Evolutionary conservation across 2,888 invertebrate species (phyloP).

Genomic region (Nyleta sp.): DNA sequence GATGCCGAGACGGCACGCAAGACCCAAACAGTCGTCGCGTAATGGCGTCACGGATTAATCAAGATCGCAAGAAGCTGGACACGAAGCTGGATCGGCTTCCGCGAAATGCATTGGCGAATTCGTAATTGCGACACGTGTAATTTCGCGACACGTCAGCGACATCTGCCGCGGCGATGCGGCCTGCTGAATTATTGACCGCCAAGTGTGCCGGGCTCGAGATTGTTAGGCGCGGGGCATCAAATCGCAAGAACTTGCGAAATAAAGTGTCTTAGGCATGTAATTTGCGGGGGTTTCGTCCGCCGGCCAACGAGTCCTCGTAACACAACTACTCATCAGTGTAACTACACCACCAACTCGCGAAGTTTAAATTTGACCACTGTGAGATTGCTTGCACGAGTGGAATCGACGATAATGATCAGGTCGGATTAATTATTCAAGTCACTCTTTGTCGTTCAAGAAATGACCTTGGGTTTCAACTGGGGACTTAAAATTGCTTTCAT

Average conservation of each 20-base stretch:
- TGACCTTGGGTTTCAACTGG: no score
- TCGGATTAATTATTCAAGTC: conserved; percentile 18
- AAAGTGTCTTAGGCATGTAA: conserved; percentile 18
- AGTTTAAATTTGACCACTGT: conserved; percentile 29
- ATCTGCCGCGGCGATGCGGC: not conserved
- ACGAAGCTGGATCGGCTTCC: not conserved
- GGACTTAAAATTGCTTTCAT: conserved; percentile 54
- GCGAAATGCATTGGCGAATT: not conserved
- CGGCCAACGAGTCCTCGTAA: no score
- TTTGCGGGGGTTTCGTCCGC: conserved; percentile 14
- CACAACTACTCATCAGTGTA: conserved; percentile 22
- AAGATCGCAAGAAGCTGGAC: conserved; percentile 42
- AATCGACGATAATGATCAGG: conserved; percentile 18
- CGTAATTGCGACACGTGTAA: no score
- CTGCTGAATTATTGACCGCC: conserved; percentile 27
- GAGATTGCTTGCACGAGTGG: conserved; percentile 22
- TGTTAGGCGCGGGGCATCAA: conserved; percentile 13
- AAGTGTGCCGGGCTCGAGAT: conserved; percentile 2
- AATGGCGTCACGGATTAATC: conserved; percentile 59
- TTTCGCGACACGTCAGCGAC: not conserved
- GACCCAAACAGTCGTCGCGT: conserved; percentile 44
- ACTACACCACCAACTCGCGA: conserved; percentile 25
- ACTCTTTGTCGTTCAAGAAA: not conserved
- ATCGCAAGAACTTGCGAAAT: conserved; percentile 20
- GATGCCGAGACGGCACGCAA: no score